Percentiles rank a stretch among this genome's conserved stretches.
Conservation (phyloP, 2,888 invertebrate genomes). For the Salpingus planirostris region DNA sequence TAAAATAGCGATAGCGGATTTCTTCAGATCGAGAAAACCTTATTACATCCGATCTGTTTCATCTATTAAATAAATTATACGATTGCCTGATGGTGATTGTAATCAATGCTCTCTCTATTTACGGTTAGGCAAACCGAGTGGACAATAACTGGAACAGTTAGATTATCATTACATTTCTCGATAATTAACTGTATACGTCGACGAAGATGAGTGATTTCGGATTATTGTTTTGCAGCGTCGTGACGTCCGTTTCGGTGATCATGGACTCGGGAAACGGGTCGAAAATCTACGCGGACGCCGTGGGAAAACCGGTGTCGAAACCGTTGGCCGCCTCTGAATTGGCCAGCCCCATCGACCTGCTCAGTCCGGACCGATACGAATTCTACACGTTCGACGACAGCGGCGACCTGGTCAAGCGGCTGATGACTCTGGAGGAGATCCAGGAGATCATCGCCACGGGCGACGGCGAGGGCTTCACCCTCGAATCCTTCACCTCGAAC, state of each 20-base stretch:
- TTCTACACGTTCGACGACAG: slow-evolving; percentile 81
- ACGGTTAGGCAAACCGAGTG: too few relatives aligned
- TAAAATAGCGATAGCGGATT: too few relatives aligned
- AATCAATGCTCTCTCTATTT: too few relatives aligned
- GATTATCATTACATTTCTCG: too few relatives aligned
- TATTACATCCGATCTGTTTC: too few relatives aligned
- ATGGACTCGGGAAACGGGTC: slow-evolving; percentile 48
- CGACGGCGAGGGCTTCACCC: slow-evolving; percentile 55
- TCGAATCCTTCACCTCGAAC: slow-evolving; percentile 39
- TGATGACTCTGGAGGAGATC: slow-evolving; percentile 79
- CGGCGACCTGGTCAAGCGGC: slow-evolving; percentile 70
- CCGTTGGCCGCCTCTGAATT: slow-evolving; percentile 54
- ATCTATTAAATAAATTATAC: too few relatives aligned
- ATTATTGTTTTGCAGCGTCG: slow-evolving; percentile 46
- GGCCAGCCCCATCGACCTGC: slow-evolving; percentile 70
- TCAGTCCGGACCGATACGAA: slow-evolving; percentile 77
- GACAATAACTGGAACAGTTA: too few relatives aligned
- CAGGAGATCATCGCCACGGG: slow-evolving; percentile 79
- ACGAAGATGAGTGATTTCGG: too few relatives aligned
- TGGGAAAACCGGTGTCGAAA: slow-evolving; percentile 58
- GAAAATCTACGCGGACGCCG: slow-evolving; percentile 57
- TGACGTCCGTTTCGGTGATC: slow-evolving; percentile 57
- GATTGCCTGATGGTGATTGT: too few relatives aligned
- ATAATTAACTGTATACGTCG: too few relatives aligned
- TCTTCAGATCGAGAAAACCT: too few relatives aligned